A percentile compares a stretch with the other conserved stretches of the same genome.
Evolutionary conservation across 2,888 invertebrate genomes (phyloP).

Genomic region (Drosophila recens): DNA sequence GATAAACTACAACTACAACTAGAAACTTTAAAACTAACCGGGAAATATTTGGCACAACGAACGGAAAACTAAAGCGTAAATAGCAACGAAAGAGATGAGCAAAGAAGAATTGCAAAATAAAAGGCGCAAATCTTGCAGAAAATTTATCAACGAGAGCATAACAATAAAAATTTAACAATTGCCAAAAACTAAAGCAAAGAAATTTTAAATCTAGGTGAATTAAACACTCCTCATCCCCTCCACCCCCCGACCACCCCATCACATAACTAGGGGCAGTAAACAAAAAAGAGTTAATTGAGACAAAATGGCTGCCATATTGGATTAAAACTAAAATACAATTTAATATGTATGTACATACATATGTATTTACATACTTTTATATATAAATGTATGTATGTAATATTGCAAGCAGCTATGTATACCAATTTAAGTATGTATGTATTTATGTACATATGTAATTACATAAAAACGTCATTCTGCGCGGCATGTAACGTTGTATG

Average conservation of each 20-base stretch:
- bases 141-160: constrained; percentile 45
- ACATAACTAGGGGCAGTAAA: constrained; percentile 22
- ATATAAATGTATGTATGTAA: constrained; percentile 38
- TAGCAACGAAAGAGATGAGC: constrained; percentile 58
- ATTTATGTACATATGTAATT: constrained; percentile 28
- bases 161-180: constrained; percentile 45
- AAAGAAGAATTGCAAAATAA: constrained; percentile 55
- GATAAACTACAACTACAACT: constrained; percentile 22
- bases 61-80: constrained; percentile 66
- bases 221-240: constrained; percentile 29
- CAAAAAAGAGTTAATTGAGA: constrained; percentile 73
- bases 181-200: constrained; percentile 51
- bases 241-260: not conserved
- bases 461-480: constrained; percentile 36
- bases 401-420: constrained; percentile 39
- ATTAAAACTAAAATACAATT: constrained; percentile 81
- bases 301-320: constrained; percentile 83
- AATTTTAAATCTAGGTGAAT: constrained; percentile 73
- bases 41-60: constrained; percentile 69
- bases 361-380: constrained; percentile 38
- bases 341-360: constrained; percentile 69
- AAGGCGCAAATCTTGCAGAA: constrained; percentile 57
- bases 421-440: constrained; percentile 35
- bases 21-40: constrained; percentile 40
- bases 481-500: constrained; percentile 29